Evolutionary conservation across 2,113 vertebrate species (phyloP), one percentile per base, ranked within the genome.

Genomic region (Nestor notabilis): DNA sequence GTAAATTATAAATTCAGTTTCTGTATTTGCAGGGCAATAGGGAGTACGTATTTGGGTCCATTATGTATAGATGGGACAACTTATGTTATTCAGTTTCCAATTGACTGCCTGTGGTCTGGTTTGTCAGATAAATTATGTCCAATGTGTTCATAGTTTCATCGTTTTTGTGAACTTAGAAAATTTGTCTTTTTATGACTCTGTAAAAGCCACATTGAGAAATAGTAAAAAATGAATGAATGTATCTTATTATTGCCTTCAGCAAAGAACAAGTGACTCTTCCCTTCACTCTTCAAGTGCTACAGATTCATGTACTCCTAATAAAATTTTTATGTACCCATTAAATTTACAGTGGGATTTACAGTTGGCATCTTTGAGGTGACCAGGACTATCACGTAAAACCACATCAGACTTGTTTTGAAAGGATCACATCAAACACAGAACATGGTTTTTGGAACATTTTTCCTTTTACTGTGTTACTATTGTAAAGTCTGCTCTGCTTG

Each of bases 161-260:
- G 72, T 68, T 96, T 95, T 83, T 96, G 89, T 94, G 84, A 96
- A 95, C 90, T 95, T 96, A 91, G 93, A 95, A 97, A 96, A 96
- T 78, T 49, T 96, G 68, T 74, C 49, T 95, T 97, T 96, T 97
- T 96, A 94, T 97, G 91, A 90, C 52, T 79, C 82, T 63, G 77
- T 87, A 97, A 97, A 97, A 97, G 70, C 52, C 64, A 95, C 79
- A 87, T 61, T 97, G 89, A 95, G 93, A 97, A 95, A 96, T 17
- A 96, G 87, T n/a, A 35, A 95, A 93, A 97, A 96, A 95, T 82
- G 97, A 96, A 97, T 86, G 20, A 97, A 97, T 77, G 80, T 49
- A 83, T 97, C 78, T 97, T 97, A 65, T 70, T 93, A 95, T 89
- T 95, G 95, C 72, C 71, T 87, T 80, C 79, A 95, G 91, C 93